Base-by-base conservation (phyloP, 2,888 invertebrate species). In the Bursaphelenchus okinawaensis region DNA sequence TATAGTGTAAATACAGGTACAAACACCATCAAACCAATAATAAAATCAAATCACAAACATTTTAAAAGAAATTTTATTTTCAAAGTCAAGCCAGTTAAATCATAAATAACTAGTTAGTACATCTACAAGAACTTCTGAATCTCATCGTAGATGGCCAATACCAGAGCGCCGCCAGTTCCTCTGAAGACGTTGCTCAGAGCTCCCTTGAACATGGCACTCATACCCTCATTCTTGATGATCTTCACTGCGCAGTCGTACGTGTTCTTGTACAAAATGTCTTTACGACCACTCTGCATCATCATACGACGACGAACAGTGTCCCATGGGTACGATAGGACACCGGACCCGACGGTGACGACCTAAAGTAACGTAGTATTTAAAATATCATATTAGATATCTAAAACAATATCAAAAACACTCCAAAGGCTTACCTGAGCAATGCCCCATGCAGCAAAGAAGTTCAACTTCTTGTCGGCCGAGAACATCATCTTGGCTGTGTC, bases 241-340 rank as follows among this genome's bases (percentile, higher is more conserved):
- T 90, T 90, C 62, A 87, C 81, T 90, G 93, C 92, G 87, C 94
- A 94, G 86, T 95, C 92, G 68, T 91, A 80, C 62, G 93, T 93
- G 86, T 87, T 90, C 87, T 90, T 93, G 88, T 93, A 93, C 78
- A 91, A 85, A 76, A 91, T 88, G 62, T 91, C 72, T 63, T 56
- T 88, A 72, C 90, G 89, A 63, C 92, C 92, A 77, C 92, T 93
- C 87, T 93, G 93, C 94, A 94, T 95, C 94, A 94, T 95, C 94
- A 95, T 93, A 85, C 94, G 90, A 87, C 94, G 89, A 85, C 93
- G 89, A 68, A 86, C 81, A 90, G 93, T 93, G 86, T 94, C 93
- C 87, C 94, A 92, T 83, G 94, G 94, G 87, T 95, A 94, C 52
- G 93, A 93, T 69, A 92, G 89, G 84, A 95, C 90, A 83, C 93